phyloP scores from a whole-genome alignment of 64 coral and sea anemone genomes.

The Acropora yongei region DNA sequence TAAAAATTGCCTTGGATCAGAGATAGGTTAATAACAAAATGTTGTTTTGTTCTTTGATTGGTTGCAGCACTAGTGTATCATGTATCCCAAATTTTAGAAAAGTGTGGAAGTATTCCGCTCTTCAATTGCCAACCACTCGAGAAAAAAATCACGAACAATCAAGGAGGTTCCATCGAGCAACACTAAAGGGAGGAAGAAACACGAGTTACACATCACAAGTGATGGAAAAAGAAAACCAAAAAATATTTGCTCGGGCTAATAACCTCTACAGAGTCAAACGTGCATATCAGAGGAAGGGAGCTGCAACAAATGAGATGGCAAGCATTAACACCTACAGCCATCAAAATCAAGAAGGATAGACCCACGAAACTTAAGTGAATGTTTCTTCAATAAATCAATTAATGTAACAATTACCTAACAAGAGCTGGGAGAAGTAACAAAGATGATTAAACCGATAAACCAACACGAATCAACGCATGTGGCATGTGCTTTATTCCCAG shows the following conservation, averaged over 20 bases:
- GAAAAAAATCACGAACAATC: conserved; percentile 63
- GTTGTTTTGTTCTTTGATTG: background rate
- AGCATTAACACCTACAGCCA: background rate
- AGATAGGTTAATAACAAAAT: no score
- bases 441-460: no score
- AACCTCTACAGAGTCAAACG: background rate
- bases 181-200: conserved; percentile 62
- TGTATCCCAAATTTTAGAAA: conserved; percentile 42
- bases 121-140: conserved; percentile 37
- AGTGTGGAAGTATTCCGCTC: conserved; percentile 8
- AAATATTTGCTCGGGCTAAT: background rate
- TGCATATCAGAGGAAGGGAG: background rate
- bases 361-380: no score
- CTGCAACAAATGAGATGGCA: background rate
- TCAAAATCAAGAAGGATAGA: background rate
- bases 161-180: conserved; percentile 36
- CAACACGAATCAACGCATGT: no score
- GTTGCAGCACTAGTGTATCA: conserved; percentile 46
- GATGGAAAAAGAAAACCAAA: conserved; percentile 20
- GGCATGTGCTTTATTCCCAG: no score
- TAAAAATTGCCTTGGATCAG: no score
- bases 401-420: no score
- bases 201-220: conserved; percentile 39
- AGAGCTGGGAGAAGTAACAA: no score
- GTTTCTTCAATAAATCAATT: no score